Evolutionary conservation across 2,113 vertebrate genomes (phyloP), one percentile per base, ranked within the genome.

Genomic region (Isichthys henryi): DNA sequence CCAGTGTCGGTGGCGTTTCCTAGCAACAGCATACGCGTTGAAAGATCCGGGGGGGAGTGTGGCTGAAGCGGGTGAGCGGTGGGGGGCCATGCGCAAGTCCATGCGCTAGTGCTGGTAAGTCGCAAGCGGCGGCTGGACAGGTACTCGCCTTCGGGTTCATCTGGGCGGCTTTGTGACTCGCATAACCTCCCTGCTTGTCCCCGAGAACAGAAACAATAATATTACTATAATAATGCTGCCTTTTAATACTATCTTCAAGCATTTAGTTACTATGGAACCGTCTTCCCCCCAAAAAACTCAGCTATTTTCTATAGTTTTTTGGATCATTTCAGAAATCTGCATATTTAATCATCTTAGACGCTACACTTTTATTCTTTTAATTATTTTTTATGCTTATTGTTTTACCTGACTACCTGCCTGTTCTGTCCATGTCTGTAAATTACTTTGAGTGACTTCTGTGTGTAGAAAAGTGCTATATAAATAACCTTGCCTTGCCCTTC

Each of bases 31-130:
- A 1, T n/a, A 50, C 31, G 2, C n/a, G 5, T 35, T 56, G 70
- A 82, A 31, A 53, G 70, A 90, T 88, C 88, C 56, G n/a, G n/a
- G 50, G 82, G 84, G 92, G 89, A 45, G 88, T 85, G 77, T 77
- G 80, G 74, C 27, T 90, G 11, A 74, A 1, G 50, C 80, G 66
- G 35, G 43, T 11, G 48, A 31, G 83, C 4, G 3, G 9, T 13
- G 48, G 83, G 46, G 19, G 21, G 2, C 21, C 49, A 50, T 7
- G 45, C 8, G 5, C 21, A 5, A 74, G 35, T 3, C 87, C 87
- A 23, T 77, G 89, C 89, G 88, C 88, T 62, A 88, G 53, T 50
- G 11, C 45, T 82, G 11, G 35, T 15, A 8, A 43, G 56, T 8
- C 35, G 48, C 3, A 13, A n/a, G 11, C 6, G 39, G 27, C 17